A percentile compares a stretch with the other conserved stretches of the same genome.
These are phyloP conservation scores for Crenichthys baileyi DNA, from an alignment of 2,797 vertebrate genomes.

Conservation along the genomic window DNA sequence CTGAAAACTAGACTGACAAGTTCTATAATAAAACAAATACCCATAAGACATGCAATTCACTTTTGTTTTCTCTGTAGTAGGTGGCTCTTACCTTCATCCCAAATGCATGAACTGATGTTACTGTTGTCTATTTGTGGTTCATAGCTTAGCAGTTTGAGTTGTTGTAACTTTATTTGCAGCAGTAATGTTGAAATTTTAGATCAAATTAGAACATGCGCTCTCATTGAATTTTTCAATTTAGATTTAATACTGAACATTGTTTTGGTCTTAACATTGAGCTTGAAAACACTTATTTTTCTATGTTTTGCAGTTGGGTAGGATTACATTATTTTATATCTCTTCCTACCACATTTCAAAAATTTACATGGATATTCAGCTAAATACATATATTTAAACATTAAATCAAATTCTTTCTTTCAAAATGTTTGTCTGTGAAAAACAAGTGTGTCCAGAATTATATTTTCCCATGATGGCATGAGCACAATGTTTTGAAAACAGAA, in stretches of 20 bases:
- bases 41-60: background rate
- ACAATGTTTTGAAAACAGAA: too few species aligned
- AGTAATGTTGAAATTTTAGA: background rate
- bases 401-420: background rate
- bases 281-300: background rate
- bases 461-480: background rate
- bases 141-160: background rate
- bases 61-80: background rate
- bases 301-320: too few species aligned
- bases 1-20: slow-evolving; percentile 10
- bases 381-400: background rate
- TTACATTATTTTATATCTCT: background rate
- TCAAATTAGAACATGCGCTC: background rate
- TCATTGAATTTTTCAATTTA: background rate
- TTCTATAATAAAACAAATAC: background rate
- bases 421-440: background rate
- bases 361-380: background rate
- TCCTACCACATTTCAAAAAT: background rate
- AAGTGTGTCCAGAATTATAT: background rate
- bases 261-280: background rate
- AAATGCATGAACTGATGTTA: background rate
- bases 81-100: background rate
- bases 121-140: background rate
- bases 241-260: background rate
- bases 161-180: background rate